These are phyloP conservation scores for Erynnis tages DNA, from an alignment of 2,888 invertebrate genomes.

Conservation along the genomic window DNA sequence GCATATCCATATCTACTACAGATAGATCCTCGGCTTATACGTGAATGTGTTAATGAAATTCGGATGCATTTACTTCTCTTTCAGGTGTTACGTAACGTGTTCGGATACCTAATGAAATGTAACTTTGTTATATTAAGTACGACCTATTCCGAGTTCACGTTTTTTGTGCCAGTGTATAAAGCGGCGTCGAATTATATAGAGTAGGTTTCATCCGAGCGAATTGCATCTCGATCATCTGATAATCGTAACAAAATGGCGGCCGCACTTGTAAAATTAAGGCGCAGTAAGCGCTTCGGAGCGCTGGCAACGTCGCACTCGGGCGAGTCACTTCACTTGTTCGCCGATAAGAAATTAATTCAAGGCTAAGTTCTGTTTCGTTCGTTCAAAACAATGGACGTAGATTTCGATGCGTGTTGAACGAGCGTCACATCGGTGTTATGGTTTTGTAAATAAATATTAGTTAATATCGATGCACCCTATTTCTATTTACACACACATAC, in stretches of 20 bases:
- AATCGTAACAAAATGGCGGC: slow-evolving; percentile 72
- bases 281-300: slow-evolving; percentile 62
- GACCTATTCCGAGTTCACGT: not conserved
- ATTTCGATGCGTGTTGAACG: slow-evolving; percentile 22
- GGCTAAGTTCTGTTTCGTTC: slow-evolving; percentile 66
- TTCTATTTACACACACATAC: slow-evolving; percentile 5
- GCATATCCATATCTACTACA: slow-evolving; percentile 51
- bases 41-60: slow-evolving; percentile 44
- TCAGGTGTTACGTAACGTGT: slow-evolving; percentile 39
- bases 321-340: slow-evolving; percentile 59
- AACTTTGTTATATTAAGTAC: not conserved
- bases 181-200: slow-evolving; percentile 29
- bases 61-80: slow-evolving; percentile 46
- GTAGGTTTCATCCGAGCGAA: slow-evolving; percentile 45
- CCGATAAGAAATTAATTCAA: slow-evolving; percentile 75
- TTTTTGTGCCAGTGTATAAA: slow-evolving; percentile 20
- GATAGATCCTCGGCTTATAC: slow-evolving; percentile 40
- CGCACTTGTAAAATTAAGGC: slow-evolving; percentile 65
- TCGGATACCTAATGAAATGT: not conserved
- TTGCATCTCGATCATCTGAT: slow-evolving; percentile 49
- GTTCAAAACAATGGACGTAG: slow-evolving; percentile 62
- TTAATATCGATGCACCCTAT: slow-evolving; percentile 30
- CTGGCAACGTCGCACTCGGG: slow-evolving; percentile 73
- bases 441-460: slow-evolving; percentile 38
- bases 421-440: slow-evolving; percentile 34